A percentile compares a stretch with the other conserved stretches of the same genome.
Conservation (phyloP, 2,113 vertebrate species). For the Zosterops borbonicus region DNA sequence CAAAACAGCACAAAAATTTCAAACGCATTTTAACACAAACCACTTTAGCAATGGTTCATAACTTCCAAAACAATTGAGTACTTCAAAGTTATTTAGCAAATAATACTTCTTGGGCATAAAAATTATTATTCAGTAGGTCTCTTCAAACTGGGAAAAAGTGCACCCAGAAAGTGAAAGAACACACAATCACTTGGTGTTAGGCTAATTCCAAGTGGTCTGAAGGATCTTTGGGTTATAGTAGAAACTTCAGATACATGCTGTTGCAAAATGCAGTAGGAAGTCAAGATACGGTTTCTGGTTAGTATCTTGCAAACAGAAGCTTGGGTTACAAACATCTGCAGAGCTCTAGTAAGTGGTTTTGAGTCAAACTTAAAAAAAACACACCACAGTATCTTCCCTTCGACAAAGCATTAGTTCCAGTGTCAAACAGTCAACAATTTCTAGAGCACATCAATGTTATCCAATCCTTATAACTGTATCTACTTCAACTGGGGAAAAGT, state of each 20-base stretch:
- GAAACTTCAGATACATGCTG: background rate
- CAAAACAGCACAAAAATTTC: background rate
- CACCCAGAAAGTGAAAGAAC: background rate
- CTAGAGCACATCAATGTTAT: background rate
- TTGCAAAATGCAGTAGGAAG: background rate
- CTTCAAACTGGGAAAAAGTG: background rate
- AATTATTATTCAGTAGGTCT: background rate
- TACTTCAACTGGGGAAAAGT: background rate
- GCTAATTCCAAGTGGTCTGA: background rate
- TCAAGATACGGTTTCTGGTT: background rate
- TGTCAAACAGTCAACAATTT: background rate
- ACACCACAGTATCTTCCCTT: background rate
- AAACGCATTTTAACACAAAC: background rate
- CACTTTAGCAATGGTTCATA: background rate
- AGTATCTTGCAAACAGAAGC: background rate
- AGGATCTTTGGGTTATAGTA: background rate
- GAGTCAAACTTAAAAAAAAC: background rate
- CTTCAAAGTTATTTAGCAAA: background rate
- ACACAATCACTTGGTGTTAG: background rate
- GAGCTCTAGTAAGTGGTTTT: background rate
- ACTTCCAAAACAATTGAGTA: background rate
- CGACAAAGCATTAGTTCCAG: background rate
- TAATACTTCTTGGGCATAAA: background rate
- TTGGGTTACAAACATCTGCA: background rate
- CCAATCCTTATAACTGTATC: background rate